Conservation (phyloP, 2,113 vertebrate genomes). For the Chlorocebus sabaeus region DNA sequence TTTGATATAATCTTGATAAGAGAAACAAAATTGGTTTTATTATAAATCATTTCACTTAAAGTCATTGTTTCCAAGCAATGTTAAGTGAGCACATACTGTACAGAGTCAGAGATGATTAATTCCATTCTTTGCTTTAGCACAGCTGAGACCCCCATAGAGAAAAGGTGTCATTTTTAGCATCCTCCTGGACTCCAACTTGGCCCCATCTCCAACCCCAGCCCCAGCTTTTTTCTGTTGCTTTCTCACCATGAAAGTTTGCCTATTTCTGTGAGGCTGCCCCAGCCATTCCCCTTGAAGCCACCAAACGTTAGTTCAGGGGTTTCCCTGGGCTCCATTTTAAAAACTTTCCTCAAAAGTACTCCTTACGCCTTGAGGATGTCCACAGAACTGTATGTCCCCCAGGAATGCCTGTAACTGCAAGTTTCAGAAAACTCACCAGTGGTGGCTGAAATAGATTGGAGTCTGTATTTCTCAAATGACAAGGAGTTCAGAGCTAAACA, state of each 20-base stretch:
- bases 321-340: not conserved
- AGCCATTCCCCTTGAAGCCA: not conserved
- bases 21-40: not conserved
- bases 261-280: not conserved
- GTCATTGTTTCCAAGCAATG: not conserved
- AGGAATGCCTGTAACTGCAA: not conserved
- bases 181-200: not conserved
- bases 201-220: no score
- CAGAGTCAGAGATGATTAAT: rapidly evolving
- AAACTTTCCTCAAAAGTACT: not conserved
- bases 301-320: not conserved
- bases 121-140: not conserved
- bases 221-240: not conserved
- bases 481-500: not conserved
- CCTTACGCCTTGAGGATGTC: not conserved
- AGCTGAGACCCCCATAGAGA: not conserved
- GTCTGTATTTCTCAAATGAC: not conserved
- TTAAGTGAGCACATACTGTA: not conserved
- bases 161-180: not conserved
- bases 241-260: not conserved
- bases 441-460: not conserved
- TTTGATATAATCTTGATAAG: not conserved
- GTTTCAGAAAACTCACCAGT: rapidly evolving
- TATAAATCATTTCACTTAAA: not conserved
- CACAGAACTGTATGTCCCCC: rapidly evolving